Evolutionary conservation across 2,888 invertebrate species (phyloP).

Genomic region (Laothoe populi): DNA sequence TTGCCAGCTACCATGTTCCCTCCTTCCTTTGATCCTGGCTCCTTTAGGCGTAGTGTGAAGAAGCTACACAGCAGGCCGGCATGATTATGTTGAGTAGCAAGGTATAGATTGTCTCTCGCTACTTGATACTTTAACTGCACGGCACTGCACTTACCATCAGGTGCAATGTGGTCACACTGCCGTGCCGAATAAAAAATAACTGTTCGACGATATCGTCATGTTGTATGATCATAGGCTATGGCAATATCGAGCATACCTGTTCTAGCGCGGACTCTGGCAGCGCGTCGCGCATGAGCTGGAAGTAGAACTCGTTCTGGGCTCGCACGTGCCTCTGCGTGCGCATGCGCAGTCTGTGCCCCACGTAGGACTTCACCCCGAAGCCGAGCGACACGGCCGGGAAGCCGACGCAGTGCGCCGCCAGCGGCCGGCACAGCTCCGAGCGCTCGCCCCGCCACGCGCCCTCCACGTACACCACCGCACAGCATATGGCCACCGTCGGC

Average conservation of each 20-base stretch:
- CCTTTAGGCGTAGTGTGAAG: no score
- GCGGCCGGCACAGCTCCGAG: conserved; percentile 96
- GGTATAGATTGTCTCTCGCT: no score
- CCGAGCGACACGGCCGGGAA: conserved; percentile 98
- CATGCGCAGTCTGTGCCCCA: conserved; percentile 95
- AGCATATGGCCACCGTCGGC: conserved; percentile 97
- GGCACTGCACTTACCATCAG: no score
- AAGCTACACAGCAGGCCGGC: no score
- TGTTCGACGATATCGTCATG: no score
- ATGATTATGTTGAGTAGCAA: no score
- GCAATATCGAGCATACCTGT: conserved; percentile 57
- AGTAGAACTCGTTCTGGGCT: conserved; percentile 97
- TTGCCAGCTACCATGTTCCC: no score
- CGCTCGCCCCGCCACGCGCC: conserved; percentile 93
- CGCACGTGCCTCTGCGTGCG: conserved; percentile 96
- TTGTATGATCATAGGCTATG: no score
- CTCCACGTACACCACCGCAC: conserved; percentile 97
- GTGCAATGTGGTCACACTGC: no score
- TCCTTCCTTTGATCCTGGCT: no score
- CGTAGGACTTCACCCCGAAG: conserved; percentile 97
- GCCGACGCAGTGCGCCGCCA: conserved; percentile 97
- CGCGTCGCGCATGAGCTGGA: conserved; percentile 95
- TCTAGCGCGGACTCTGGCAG: conserved; percentile 86
- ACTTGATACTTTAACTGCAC: no score
- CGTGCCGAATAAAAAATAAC: no score